Evolutionary conservation across 2,888 invertebrate species (phyloP).

Genomic region (Protula sp.): DNA sequence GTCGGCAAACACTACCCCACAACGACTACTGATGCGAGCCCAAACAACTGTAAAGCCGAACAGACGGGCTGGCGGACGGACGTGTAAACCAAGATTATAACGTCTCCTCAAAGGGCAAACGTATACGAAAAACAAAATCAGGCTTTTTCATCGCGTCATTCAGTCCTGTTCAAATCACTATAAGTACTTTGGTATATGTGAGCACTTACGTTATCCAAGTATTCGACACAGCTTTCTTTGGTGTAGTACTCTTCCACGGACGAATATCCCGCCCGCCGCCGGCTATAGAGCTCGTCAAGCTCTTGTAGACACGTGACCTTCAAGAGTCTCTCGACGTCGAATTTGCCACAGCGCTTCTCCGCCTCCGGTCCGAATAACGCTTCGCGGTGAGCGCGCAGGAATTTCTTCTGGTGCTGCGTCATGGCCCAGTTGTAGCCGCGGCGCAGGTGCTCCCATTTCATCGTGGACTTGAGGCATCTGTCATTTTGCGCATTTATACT

Average conservation of each 20-base stretch:
- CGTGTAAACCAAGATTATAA: too few species aligned
- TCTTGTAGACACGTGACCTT: background rate
- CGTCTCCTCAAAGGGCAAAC: too few species aligned
- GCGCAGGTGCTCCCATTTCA: background rate
- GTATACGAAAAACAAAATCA: too few species aligned
- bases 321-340: background rate
- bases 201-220: background rate
- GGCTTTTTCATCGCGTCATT: too few species aligned
- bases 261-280: background rate
- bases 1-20: too few species aligned
- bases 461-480: too few species aligned
- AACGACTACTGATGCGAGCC: too few species aligned
- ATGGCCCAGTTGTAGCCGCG: background rate
- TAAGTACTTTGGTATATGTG: too few species aligned
- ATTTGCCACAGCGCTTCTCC: background rate
- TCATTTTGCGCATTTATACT: too few species aligned
- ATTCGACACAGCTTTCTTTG: background rate
- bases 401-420: background rate
- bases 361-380: background rate
- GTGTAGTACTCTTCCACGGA: background rate
- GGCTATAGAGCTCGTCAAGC: background rate
- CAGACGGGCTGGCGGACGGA: too few species aligned
- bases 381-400: background rate
- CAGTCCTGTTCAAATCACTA: too few species aligned
- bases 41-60: too few species aligned